Percentiles rank a stretch among this genome's conserved stretches.
Conservation (phyloP, 2,888 invertebrate genomes). For the Parnassius orleans region DNA sequence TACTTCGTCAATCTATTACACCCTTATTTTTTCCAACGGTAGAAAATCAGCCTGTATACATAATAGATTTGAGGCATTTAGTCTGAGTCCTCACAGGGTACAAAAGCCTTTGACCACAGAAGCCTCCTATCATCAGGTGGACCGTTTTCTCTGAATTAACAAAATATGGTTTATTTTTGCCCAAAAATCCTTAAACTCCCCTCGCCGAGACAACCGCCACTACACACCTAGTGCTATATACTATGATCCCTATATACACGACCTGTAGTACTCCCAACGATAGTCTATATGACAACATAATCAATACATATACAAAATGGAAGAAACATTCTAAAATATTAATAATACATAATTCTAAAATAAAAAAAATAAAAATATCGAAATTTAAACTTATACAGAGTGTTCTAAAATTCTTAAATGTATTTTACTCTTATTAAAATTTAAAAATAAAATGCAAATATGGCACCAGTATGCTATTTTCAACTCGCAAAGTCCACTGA, state of each 20-base stretch:
- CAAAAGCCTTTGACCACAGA: no score
- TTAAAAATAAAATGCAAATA: conserved; percentile 15
- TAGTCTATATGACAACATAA: not conserved
- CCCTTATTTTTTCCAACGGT: no score
- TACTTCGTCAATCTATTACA: no score
- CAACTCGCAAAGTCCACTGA: no score
- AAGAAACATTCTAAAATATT: not conserved
- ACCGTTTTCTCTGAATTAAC: no score
- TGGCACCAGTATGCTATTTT: conserved; percentile 7
- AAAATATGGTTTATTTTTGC: no score
- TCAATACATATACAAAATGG: conserved; percentile 14
- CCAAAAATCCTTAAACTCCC: not conserved
- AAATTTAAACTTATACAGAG: conserved; percentile 2
- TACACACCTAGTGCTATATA: conserved; percentile 4
- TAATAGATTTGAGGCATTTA: no score
- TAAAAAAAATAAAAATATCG: no score
- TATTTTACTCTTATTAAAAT: not conserved
- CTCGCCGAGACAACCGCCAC: not conserved
- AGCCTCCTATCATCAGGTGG: no score
- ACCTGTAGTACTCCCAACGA: conserved; percentile 29
- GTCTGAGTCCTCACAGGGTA: no score
- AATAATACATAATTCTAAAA: no score
- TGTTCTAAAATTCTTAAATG: not conserved
- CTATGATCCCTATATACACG: conserved; percentile 21
- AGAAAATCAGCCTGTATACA: no score